Evolutionary conservation across 2,797 vertebrate genomes (phyloP), one percentile per base, ranked within the genome.

Genomic region (Pyrocephalus nanus): DNA sequence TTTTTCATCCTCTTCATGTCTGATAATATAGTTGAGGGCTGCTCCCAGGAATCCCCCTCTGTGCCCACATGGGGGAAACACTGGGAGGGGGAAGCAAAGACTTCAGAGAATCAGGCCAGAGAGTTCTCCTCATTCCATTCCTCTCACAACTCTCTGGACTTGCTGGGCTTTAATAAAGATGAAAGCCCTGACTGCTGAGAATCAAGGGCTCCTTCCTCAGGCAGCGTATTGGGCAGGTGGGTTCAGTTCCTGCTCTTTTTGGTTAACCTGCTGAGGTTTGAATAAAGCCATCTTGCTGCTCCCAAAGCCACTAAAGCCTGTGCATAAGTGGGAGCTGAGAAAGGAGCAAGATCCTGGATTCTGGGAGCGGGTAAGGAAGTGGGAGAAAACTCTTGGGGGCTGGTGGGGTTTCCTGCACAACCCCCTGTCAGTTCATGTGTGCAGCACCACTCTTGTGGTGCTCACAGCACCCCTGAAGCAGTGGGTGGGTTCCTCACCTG

Each of bases 1-100:
- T 92, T 94, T 95, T 95, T 76, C 94, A 85, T 96, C 74, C 22
- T 95, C 55, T 95, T 84, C 42, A 47, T 64, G 84, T 76, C 81
- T 95, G 84, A 65, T 87, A 40, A 77, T 53, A 15, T 26, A 50
- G 66, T 45, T 64, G 4, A 86, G 42, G 15, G 75, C 62, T 9
- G 8, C 15, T 74, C 66, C 48, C 60, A 87, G 62, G 60, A 86
- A 86, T 53, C 21, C 26, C 61, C 32, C 13, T 77, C 29, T 71
- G 45, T 32, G 34, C 40, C 50, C 34, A 8, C 9, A 2, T 16
- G 34, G 45, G 60, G 60, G 36, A 66, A 61, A 12, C 50, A 8
- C 0, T 8, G 36, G n/a, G 36, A 18, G n/a, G 57, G 66, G n/a
- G 12, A 17, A 75, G 47, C 38, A 45, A 70, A 55, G 23, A 8